These are phyloP conservation scores for Pedionomus torquatus DNA, from an alignment of 2,113 vertebrate species.

Conservation along the genomic window DNA sequence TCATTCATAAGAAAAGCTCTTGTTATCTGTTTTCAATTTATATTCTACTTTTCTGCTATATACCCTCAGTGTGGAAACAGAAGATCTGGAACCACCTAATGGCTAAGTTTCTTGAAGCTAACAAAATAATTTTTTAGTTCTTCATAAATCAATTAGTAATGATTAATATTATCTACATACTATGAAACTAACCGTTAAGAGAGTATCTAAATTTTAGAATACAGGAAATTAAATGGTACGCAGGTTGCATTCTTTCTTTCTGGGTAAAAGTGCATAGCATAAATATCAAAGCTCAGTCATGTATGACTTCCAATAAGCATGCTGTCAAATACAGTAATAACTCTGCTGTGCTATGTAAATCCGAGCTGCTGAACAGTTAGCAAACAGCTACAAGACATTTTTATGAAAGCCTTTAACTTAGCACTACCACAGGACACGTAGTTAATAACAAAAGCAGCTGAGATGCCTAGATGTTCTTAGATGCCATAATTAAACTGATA, in stretches of 20 bases:
- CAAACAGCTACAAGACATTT: neutral
- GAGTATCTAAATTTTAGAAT: neutral
- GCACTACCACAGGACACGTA: neutral
- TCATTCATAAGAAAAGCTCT: constrained; percentile 26
- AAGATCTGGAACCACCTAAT: constrained; percentile 49
- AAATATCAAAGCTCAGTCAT: neutral
- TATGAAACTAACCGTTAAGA: neutral
- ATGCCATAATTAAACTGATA: neutral
- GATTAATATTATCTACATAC: constrained; percentile 38
- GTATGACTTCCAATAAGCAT: neutral
- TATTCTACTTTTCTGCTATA: constrained; percentile 49
- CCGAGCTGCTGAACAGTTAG: neutral
- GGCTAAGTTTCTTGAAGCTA: constrained; percentile 51
- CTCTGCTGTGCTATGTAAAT: neutral
- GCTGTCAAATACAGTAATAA: neutral
- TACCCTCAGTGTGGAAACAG: constrained; percentile 27
- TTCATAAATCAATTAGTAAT: constrained; percentile 13
- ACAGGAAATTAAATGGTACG: neutral
- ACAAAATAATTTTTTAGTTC: constrained; percentile 40
- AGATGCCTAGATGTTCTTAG: neutral
- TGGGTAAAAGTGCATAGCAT: neutral
- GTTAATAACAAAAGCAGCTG: neutral
- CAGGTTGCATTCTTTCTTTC: neutral
- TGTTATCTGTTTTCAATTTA: constrained; percentile 61
- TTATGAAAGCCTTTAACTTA: neutral